Base-by-base conservation (phyloP, 2,888 invertebrate genomes). In the Polia nebulosa region DNA sequence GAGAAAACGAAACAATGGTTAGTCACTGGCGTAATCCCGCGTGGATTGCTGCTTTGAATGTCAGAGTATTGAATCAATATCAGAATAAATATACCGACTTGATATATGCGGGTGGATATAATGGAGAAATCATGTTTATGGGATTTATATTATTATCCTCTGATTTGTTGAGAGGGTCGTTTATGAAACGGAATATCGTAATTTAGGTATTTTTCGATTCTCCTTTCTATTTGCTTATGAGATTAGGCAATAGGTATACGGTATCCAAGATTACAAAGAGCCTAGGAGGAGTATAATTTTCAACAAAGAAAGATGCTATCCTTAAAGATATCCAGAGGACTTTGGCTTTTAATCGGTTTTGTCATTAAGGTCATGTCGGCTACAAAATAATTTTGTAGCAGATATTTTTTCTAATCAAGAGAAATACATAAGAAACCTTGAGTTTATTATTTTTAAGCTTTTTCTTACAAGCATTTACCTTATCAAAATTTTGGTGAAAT, bases 1-100 rank as follows among this genome's bases (percentile, higher is more conserved):
- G 78, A 74, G 58, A 72, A 72, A 83, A 83, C 57, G 72, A 84
- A 81, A 87, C 84, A 83, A 85, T 81, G 81, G 84, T 74, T 63
- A 85, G 76, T 79, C 85, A 80, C 79, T 70, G 76, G 44, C 58
- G 53, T 63, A 76, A 74, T 87, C 83, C 87, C 81, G 61, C 56
- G 71, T 76, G 87, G 34, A 81, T 81, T 72, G 60, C 65, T 80
- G 57, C 67, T 84, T 77, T 78, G 78, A 83, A 85, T 85, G 77
- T 78, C 67, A 72, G 62, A 72, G 72, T 51, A 76, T 49, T 15
- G 34, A 63, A 71, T 77, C 82, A 69, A 84, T 70, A 79, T 56
- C 47, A 47, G 61, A 67, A 78, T 74, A 76, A 67, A 77, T 71
- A 66, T 64, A 69, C 27, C 41, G 22, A 29, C 36, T 51, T 59